Conservation (phyloP, 1,140 invertebrate genomes). For the Chironomus tepperi region DNA sequence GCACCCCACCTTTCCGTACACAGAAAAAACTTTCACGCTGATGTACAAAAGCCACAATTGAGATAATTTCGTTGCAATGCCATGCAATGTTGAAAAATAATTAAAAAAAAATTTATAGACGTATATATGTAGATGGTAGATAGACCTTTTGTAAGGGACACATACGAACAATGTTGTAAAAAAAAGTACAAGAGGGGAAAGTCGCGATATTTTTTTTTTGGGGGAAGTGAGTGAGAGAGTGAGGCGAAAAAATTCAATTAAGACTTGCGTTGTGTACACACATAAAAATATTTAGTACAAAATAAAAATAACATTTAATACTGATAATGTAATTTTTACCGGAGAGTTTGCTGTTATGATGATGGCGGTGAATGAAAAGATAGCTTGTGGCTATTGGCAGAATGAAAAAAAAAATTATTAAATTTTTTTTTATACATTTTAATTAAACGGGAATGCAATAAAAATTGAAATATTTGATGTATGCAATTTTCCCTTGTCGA, state of each 20-base stretch:
- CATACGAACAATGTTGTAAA: too few species aligned
- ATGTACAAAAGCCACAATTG: constrained; percentile 20
- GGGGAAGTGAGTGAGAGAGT: background rate
- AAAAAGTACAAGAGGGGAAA: background rate
- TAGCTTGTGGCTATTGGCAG: background rate
- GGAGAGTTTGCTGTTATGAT: background rate
- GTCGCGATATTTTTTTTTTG: background rate
- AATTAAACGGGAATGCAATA: background rate
- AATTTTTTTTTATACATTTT: constrained; percentile 8
- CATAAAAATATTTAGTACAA: constrained; percentile 12
- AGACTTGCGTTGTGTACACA: background rate
- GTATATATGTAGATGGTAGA: background rate
- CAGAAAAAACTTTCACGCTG: background rate
- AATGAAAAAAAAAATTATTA: background rate
- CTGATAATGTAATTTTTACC: constrained; percentile 19
- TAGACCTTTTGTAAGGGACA: background rate
- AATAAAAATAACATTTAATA: constrained; percentile 17
- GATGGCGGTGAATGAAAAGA: background rate
- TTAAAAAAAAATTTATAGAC: constrained; percentile 5
- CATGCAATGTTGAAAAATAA: background rate
- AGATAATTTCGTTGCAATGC: constrained; percentile 6
- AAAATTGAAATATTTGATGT: constrained; percentile 12
- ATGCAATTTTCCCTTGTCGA: too few species aligned
- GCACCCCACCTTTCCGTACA: background rate
- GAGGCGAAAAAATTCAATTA: constrained; percentile 9